Evolutionary conservation across 2,888 invertebrate genomes (phyloP).

Genomic region (Parasteatoda lunata): DNA sequence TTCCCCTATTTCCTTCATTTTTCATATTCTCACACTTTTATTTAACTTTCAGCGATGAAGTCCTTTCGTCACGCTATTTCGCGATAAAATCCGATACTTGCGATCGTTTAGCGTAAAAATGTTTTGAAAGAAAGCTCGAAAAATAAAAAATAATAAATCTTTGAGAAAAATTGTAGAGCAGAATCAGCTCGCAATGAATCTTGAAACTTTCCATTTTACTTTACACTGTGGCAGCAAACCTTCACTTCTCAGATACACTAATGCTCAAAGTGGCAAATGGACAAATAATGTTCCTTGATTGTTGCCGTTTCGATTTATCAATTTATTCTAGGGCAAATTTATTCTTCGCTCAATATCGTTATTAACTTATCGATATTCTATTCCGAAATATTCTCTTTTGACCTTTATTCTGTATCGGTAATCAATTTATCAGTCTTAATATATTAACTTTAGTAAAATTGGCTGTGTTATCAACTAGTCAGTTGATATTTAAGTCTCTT

Average conservation of each 20-base stretch:
- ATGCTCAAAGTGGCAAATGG: background rate
- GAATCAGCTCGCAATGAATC: background rate
- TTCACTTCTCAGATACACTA: background rate
- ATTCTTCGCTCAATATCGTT: too few relatives aligned
- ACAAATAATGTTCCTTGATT: background rate
- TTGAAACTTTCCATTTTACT: background rate
- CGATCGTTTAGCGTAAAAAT: slow-evolving; percentile 1
- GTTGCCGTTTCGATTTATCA: background rate
- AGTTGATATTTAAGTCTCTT: too few relatives aligned
- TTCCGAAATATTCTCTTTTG: too few relatives aligned
- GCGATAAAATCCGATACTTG: slow-evolving; percentile 5
- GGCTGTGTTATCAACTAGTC: too few relatives aligned
- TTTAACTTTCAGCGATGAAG: slow-evolving; percentile 5
- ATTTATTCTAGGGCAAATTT: background rate
- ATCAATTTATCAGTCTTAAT: too few relatives aligned
- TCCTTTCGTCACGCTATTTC: slow-evolving; percentile 5
- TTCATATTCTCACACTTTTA: slow-evolving; percentile 3
- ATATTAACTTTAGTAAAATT: too few relatives aligned
- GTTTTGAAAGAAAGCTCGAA: background rate
- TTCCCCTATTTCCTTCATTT: background rate
- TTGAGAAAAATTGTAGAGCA: background rate
- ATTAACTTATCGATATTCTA: too few relatives aligned
- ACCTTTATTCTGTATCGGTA: too few relatives aligned
- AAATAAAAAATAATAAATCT: background rate
- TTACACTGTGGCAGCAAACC: background rate